phyloP scores from a whole-genome alignment of 2,797 vertebrate genomes.

The Clarias fuscus region DNA sequence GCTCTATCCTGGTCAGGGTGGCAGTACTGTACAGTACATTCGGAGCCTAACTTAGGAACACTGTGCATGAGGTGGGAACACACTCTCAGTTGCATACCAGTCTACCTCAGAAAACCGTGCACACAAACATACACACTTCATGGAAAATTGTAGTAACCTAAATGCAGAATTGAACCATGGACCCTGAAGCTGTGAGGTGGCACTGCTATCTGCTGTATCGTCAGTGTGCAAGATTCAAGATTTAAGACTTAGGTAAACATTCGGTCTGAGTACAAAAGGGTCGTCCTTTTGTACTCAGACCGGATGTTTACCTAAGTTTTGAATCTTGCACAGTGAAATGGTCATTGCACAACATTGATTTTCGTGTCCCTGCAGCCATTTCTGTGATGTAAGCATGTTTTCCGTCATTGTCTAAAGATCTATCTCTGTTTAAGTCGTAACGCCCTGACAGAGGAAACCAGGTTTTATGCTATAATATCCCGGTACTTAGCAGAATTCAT shows the following conservation, averaged over 20 bases:
- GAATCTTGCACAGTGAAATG: background rate
- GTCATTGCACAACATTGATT: background rate
- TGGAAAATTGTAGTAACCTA: background rate
- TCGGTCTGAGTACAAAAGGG: too few species aligned
- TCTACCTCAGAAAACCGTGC: background rate
- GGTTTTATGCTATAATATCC: slow-evolving; percentile 2
- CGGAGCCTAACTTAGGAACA: background rate
- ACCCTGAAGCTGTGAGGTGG: background rate
- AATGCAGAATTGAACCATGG: background rate
- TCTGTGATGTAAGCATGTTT: slow-evolving; percentile 4
- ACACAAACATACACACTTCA: background rate
- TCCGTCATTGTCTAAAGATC: background rate
- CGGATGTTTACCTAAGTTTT: background rate
- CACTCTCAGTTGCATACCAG: background rate
- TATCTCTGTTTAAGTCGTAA: background rate
- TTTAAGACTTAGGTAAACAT: too few species aligned
- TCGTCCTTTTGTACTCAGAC: background rate
- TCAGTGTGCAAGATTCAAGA: background rate
- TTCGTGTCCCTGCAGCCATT: background rate
- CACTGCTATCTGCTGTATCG: background rate
- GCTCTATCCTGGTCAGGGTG: background rate
- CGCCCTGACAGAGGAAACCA: background rate
- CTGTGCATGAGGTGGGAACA: background rate
- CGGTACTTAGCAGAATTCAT: slow-evolving; percentile 3
- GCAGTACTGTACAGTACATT: background rate